phyloP scores from a whole-genome alignment of 2,797 vertebrate genomes.

The Cuniculus paca region DNA sequence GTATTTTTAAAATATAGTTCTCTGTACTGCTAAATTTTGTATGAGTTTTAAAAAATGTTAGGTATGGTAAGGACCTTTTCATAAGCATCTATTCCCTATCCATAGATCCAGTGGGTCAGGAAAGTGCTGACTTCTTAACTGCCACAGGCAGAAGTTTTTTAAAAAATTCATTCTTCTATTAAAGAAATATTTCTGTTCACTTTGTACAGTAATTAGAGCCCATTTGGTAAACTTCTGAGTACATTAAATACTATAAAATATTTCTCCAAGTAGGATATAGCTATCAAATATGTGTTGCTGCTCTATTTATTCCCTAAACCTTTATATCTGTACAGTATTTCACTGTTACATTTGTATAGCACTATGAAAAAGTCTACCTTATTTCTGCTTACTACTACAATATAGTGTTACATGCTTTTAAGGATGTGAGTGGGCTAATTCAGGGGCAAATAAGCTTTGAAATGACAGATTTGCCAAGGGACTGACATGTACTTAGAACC shows the following conservation, averaged over 20 bases:
- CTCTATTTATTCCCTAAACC: slow-evolving; percentile 29
- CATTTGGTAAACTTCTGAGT: neutral
- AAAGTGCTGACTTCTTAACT: slow-evolving; percentile 28
- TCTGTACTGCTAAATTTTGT: neutral
- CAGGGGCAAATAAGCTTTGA: slow-evolving; percentile 4
- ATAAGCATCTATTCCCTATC: neutral
- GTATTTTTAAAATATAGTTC: neutral
- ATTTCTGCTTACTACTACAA: neutral
- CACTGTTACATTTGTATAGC: slow-evolving; percentile 22
- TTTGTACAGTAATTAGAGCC: slow-evolving; percentile 45
- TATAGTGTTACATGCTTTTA: slow-evolving; percentile 49
- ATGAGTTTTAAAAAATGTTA: neutral
- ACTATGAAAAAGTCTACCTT: slow-evolving; percentile 47
- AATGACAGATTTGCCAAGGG: slow-evolving; percentile 59
- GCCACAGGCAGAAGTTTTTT: neutral
- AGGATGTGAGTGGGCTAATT: slow-evolving; percentile 48
- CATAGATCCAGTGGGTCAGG: neutral
- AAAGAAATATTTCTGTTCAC: slow-evolving; percentile 57
- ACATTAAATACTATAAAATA: slow-evolving; percentile 47
- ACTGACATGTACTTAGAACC: slow-evolving; percentile 21
- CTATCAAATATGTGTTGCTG: slow-evolving; percentile 34
- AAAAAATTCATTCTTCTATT: slow-evolving; percentile 24
- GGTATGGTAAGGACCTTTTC: slow-evolving; percentile 38
- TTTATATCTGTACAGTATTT: slow-evolving; percentile 42
- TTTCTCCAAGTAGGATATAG: slow-evolving; percentile 47